Evolutionary conservation across 2,113 vertebrate species (phyloP).

Genomic region (Odobenus rosmarus): DNA sequence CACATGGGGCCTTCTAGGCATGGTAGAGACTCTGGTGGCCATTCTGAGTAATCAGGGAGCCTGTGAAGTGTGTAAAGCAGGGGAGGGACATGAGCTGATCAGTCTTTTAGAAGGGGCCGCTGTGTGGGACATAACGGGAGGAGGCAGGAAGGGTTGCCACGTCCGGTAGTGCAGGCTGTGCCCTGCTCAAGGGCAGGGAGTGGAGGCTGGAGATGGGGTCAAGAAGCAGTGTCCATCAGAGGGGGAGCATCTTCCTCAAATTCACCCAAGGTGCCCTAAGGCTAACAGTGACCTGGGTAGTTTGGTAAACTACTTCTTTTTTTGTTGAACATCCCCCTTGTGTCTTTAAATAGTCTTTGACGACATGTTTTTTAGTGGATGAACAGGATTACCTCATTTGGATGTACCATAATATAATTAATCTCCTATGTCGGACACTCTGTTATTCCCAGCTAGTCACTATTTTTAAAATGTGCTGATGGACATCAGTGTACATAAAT

Average conservation of each 20-base stretch:
- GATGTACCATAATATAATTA: neutral
- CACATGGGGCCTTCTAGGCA: neutral
- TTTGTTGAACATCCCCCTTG: neutral
- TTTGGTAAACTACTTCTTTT: neutral
- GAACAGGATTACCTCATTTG: conserved; percentile 22
- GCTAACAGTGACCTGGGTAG: neutral
- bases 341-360: conserved; percentile 25
- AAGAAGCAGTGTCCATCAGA: neutral
- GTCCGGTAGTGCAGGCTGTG: fast-evolving
- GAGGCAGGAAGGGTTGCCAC: neutral
- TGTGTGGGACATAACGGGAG: neutral
- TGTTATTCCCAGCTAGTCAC: neutral
- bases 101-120: neutral
- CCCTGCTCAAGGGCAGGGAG: neutral
- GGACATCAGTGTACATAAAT: neutral
- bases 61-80: neutral
- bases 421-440: neutral
- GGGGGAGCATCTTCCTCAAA: neutral
- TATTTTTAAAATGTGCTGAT: neutral
- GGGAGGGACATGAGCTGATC: no score
- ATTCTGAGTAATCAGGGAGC: neutral
- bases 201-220: neutral
- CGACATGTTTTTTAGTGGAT: neutral
- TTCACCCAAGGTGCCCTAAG: neutral
- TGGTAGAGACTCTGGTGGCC: neutral